Percentiles rank a stretch among this genome's conserved stretches.
phyloP scores from a whole-genome alignment of 2,797 vertebrate genomes.

The Chloroceryle inda region DNA sequence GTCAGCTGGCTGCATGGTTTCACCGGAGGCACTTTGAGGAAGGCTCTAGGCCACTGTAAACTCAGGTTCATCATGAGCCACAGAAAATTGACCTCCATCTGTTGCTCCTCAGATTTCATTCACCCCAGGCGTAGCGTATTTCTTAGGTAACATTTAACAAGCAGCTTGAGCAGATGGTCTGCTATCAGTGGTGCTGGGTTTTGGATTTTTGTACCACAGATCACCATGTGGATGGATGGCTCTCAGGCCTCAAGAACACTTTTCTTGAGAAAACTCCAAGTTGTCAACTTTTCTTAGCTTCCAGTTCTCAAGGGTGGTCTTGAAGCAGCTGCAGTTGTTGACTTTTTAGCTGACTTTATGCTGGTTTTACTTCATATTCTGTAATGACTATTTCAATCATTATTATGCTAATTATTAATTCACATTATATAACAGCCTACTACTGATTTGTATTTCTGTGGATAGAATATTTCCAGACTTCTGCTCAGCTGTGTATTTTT shows the following conservation, averaged over 20 bases:
- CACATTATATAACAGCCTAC: rapidly evolving
- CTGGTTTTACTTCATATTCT: not conserved
- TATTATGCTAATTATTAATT: not conserved
- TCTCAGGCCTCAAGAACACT: not conserved
- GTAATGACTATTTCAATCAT: not conserved
- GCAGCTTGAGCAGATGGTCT: slow-evolving; percentile 51
- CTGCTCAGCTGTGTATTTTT: not conserved
- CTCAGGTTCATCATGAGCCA: slow-evolving; percentile 1
- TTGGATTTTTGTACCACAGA: not conserved
- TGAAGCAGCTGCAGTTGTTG: rapidly evolving
- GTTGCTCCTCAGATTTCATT: slow-evolving; percentile 35
- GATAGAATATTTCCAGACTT: not conserved
- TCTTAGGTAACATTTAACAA: not conserved
- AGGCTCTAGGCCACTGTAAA: slow-evolving; percentile 23
- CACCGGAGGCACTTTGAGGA: slow-evolving; percentile 53
- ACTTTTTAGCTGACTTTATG: not conserved
- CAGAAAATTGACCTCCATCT: slow-evolving; percentile 59
- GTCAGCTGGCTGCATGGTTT: slow-evolving; percentile 42
- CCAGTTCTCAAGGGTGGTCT: not conserved
- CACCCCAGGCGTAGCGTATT: not conserved
- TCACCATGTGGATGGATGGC: not conserved
- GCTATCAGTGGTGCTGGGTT: not conserved
- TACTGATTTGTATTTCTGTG: not conserved
- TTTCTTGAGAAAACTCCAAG: not conserved
- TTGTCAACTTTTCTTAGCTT: not conserved